phyloP scores from a whole-genome alignment of 1,140 invertebrate species.

The Yoshiicerus persimilis region DNA sequence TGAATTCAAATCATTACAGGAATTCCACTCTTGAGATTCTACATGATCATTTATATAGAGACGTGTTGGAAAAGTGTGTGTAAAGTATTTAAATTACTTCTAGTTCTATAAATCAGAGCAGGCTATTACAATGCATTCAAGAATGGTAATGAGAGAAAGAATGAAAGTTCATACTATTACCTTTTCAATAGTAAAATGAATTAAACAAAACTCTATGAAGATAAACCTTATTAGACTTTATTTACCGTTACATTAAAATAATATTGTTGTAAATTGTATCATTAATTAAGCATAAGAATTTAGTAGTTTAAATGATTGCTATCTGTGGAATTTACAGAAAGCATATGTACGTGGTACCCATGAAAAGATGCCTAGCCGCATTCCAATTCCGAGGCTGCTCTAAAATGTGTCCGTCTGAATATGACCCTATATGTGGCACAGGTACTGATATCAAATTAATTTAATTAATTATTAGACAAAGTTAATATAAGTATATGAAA shows the following conservation, averaged over 20 bases:
- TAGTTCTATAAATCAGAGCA: not conserved
- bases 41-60: not conserved
- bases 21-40: not conserved
- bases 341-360: conserved; percentile 82
- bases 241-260: too few species aligned
- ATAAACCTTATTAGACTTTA: too few species aligned
- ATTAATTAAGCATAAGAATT: too few species aligned
- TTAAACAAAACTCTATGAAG: too few species aligned
- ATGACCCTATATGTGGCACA: conserved; percentile 85
- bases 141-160: not conserved
- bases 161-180: not conserved
- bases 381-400: conserved; percentile 83
- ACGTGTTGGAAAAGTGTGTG: not conserved
- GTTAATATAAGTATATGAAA: too few species aligned
- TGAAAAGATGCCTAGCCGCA: conserved; percentile 76
- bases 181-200: too few species aligned
- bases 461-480: too few species aligned
- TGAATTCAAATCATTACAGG: not conserved
- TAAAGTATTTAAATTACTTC: not conserved
- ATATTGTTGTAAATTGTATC: too few species aligned
- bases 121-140: not conserved
- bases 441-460: not conserved
- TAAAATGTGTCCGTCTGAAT: conserved; percentile 77
- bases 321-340: conserved; percentile 62
- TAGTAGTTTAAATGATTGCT: conserved; percentile 7